These are phyloP conservation scores for Baronia brevicornis DNA, from an alignment of 2,888 invertebrate genomes.

Conservation along the genomic window DNA sequence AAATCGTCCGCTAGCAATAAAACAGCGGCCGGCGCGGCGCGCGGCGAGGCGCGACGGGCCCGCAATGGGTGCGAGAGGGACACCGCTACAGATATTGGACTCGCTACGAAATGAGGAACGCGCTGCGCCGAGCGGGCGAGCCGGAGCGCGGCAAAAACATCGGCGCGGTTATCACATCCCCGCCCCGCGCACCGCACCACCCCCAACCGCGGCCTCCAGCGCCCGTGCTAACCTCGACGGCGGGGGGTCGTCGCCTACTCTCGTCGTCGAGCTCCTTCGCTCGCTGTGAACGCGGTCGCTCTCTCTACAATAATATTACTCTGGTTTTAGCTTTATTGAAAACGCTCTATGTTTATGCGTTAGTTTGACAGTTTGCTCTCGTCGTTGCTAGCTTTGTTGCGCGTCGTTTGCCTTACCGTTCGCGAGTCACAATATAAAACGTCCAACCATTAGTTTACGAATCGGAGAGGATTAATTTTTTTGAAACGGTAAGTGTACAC, in stretches of 20 bases:
- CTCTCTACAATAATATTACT: slow-evolving; percentile 34
- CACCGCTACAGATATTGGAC: slow-evolving; percentile 68
- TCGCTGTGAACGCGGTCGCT: slow-evolving; percentile 44
- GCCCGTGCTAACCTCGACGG: slow-evolving; percentile 64
- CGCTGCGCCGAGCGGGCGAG: slow-evolving; percentile 57
- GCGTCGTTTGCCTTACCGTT: slow-evolving; percentile 42
- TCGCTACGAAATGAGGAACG: slow-evolving; percentile 71
- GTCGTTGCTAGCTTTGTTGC: slow-evolving; percentile 39
- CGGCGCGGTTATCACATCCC: slow-evolving; percentile 66
- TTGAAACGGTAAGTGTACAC: slow-evolving; percentile 55
- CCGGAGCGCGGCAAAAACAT: slow-evolving; percentile 72
- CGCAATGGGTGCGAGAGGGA: slow-evolving; percentile 58
- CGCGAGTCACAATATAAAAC: slow-evolving; percentile 41
- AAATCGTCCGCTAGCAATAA: slow-evolving; percentile 76
- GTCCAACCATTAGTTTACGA: slow-evolving; percentile 49
- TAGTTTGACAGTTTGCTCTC: slow-evolving; percentile 45
- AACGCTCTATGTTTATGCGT: slow-evolving; percentile 53
- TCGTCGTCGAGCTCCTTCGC: slow-evolving; percentile 50
- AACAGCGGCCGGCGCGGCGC: slow-evolving; percentile 73
- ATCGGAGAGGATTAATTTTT: slow-evolving; percentile 37
- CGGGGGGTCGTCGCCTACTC: slow-evolving; percentile 65
- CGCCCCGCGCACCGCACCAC: slow-evolving; percentile 29
- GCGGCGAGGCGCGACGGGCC: slow-evolving; percentile 65
- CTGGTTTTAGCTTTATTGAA: slow-evolving; percentile 53
- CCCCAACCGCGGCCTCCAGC: slow-evolving; percentile 29